These are phyloP conservation scores for Ellobius talpinus DNA, from an alignment of 2,113 vertebrate species.

Conservation along the genomic window DNA sequence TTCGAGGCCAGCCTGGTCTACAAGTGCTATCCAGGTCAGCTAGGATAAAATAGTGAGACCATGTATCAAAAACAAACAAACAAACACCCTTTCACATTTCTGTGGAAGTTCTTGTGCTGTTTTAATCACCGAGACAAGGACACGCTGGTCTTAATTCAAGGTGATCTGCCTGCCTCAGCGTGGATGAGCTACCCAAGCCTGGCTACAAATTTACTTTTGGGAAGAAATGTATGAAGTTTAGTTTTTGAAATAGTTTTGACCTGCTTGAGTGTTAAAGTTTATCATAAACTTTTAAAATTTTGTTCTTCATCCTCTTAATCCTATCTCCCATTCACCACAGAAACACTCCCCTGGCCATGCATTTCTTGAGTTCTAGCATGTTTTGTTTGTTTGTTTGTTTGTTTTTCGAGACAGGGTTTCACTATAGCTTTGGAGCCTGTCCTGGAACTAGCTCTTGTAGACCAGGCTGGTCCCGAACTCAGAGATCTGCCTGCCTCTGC, in stretches of 20 bases:
- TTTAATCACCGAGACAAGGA: not conserved
- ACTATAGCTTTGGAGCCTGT: too few species aligned
- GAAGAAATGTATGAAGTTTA: not conserved
- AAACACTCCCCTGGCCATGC: not conserved
- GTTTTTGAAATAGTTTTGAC: not conserved
- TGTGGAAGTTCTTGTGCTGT: not conserved
- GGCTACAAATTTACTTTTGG: not conserved
- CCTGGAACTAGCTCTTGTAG: too few species aligned
- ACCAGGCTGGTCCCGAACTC: too few species aligned
- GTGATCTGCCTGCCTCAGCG: not conserved
- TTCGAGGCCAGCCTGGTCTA: not conserved
- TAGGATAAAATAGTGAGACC: not conserved
- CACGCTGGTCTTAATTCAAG: not conserved
- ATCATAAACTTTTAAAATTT: not conserved
- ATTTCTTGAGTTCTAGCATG: not conserved
- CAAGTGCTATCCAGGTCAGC: not conserved
- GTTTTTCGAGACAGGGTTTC: too few species aligned
- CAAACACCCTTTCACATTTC: not conserved
- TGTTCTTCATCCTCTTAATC: not conserved
- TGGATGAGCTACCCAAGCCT: not conserved
- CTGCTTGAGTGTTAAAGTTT: constrained; percentile 23
- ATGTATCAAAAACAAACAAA: not conserved
- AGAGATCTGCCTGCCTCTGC: too few species aligned
- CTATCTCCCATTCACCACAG: not conserved
- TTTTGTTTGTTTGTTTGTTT: too few species aligned